A percentile compares a stretch with the other conserved stretches of the same genome.
Conservation (phyloP, 2,888 invertebrate genomes). For the Brachyptera putata region DNA sequence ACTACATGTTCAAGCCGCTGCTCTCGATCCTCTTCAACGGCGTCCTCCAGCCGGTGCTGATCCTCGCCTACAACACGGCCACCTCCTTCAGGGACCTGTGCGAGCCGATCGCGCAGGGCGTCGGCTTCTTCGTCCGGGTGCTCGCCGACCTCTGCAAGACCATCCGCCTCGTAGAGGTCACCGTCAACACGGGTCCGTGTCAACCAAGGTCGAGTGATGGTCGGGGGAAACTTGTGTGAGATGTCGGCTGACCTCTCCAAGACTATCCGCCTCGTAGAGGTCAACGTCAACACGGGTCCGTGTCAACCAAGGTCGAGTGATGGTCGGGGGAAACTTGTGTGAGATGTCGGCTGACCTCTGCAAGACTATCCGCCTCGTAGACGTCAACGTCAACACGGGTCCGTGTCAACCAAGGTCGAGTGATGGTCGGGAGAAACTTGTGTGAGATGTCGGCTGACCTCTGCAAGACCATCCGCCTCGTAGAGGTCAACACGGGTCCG, state of each 20-base stretch:
- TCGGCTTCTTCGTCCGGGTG: slow-evolving; percentile 52
- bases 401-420: too few species aligned
- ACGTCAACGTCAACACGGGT: too few species aligned
- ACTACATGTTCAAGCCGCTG: slow-evolving; percentile 63
- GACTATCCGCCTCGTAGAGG: slow-evolving; percentile 49
- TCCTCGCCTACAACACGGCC: slow-evolving; percentile 57
- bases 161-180: slow-evolving; percentile 49
- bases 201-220: neutral
- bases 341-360: slow-evolving; percentile 42
- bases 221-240: neutral
- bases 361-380: slow-evolving; percentile 48
- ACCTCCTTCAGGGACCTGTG: slow-evolving; percentile 59
- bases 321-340: neutral
- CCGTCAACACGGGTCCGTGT: too few species aligned
- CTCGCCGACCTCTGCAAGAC: slow-evolving; percentile 46
- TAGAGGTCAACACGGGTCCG: too few species aligned
- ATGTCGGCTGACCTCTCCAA: slow-evolving; percentile 43
- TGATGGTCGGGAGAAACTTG: too few species aligned
- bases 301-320: neutral
- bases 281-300: slow-evolving; percentile 40
- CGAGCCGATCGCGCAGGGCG: slow-evolving; percentile 55
- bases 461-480: too few species aligned
- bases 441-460: too few species aligned
- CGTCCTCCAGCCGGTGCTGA: slow-evolving; percentile 62
- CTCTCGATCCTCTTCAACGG: slow-evolving; percentile 61